Evolutionary conservation across 2,888 invertebrate species (phyloP).

Genomic region (Ennomos fuscantarius): DNA sequence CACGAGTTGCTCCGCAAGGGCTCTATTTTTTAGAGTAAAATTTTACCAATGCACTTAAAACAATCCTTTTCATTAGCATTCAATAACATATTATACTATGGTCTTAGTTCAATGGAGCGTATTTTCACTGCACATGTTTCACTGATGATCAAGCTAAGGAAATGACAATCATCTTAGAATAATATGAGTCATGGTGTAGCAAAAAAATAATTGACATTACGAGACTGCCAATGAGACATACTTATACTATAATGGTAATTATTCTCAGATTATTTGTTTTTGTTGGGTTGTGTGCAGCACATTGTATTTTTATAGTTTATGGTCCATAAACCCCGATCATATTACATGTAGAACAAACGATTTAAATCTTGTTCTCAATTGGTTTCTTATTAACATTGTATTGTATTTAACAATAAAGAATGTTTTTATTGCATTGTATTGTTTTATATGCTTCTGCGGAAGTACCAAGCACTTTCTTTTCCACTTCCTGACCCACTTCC

Average conservation of each 20-base stretch:
- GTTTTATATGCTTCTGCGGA: too few relatives aligned
- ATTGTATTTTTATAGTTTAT: slow-evolving; percentile 16
- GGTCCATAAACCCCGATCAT: slow-evolving; percentile 4
- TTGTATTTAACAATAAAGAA: too few relatives aligned
- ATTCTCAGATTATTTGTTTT: slow-evolving; percentile 34
- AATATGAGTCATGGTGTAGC: slow-evolving; percentile 49
- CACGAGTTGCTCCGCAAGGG: too few relatives aligned
- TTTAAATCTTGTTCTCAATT: too few relatives aligned
- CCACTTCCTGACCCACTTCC: too few relatives aligned
- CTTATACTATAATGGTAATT: slow-evolving; percentile 38
- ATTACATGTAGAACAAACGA: not conserved
- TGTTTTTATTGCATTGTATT: too few relatives aligned
- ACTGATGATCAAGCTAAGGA: slow-evolving; percentile 51
- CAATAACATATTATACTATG: slow-evolving; percentile 13
- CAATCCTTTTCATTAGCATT: slow-evolving; percentile 14
- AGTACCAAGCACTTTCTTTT: too few relatives aligned
- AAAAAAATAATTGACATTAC: slow-evolving; percentile 49
- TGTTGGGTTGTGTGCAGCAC: slow-evolving; percentile 17
- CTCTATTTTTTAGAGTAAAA: slow-evolving; percentile 1
- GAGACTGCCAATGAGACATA: slow-evolving; percentile 42
- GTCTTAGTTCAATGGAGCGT: slow-evolving; percentile 25
- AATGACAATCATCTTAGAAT: slow-evolving; percentile 50
- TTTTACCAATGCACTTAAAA: slow-evolving; percentile 2
- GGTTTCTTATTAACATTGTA: too few relatives aligned
- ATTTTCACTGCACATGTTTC: slow-evolving; percentile 32